Evolutionary conservation across 2,888 invertebrate species (phyloP).

Genomic region (Campoletis raptor): DNA sequence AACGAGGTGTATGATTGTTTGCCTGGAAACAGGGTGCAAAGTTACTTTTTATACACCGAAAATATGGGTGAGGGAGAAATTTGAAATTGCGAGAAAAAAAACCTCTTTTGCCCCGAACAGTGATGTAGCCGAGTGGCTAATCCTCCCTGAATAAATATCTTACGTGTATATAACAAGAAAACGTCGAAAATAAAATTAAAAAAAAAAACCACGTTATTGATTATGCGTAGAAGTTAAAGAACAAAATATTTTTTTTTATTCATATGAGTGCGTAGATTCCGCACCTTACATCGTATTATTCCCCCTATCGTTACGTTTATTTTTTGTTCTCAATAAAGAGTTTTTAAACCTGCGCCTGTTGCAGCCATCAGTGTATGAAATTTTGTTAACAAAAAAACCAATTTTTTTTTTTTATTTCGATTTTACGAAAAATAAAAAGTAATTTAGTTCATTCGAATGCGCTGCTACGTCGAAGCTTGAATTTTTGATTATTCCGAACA

Average conservation of each 20-base stretch:
- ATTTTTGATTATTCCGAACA: neutral
- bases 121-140: neutral
- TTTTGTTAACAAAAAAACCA: slow-evolving; percentile 1
- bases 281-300: slow-evolving; percentile 18
- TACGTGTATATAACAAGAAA: slow-evolving; percentile 29
- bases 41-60: neutral
- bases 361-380: neutral
- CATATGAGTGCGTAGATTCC: slow-evolving; percentile 31
- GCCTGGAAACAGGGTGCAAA: neutral
- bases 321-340: slow-evolving; percentile 43
- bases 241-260: slow-evolving; percentile 32
- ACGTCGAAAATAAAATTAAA: neutral
- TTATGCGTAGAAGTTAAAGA: neutral
- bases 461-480: neutral
- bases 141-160: neutral
- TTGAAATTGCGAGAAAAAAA: neutral
- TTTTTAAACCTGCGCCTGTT: neutral
- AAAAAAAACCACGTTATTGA: neutral
- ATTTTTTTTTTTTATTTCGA: slow-evolving; percentile 11
- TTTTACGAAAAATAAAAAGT: slow-evolving; percentile 6
- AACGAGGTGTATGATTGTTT: neutral
- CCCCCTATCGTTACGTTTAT: slow-evolving; percentile 28
- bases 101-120: neutral
- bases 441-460: neutral
- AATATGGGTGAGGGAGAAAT: neutral